Percentiles rank a stretch among this genome's conserved stretches.
Conservation (phyloP, 2,888 invertebrate species). For the Charanyca ferruginea region DNA sequence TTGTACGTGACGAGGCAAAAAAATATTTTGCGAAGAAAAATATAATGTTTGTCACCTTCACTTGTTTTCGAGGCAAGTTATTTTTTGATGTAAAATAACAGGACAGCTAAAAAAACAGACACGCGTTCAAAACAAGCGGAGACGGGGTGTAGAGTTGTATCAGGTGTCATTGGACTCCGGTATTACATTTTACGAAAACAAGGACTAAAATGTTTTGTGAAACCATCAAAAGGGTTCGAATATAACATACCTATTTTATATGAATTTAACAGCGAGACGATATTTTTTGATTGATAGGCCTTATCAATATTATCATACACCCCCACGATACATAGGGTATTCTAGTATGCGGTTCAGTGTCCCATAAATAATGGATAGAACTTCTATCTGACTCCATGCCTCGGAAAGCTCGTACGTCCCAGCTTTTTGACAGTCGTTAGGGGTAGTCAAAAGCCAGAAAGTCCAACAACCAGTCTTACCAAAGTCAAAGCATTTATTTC, state of each 20-base stretch:
- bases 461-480: too few species aligned
- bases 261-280: too few species aligned
- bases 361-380: too few species aligned
- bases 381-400: too few species aligned
- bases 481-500: too few species aligned
- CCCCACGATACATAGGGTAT: too few species aligned
- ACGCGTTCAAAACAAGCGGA: slow-evolving; percentile 48
- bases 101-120: slow-evolving; percentile 33
- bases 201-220: slow-evolving; percentile 1
- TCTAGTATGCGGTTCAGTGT: too few species aligned
- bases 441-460: too few species aligned
- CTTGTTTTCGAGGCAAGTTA: slow-evolving; percentile 54
- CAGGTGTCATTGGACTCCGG: slow-evolving; percentile 9
- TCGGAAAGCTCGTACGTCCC: too few species aligned
- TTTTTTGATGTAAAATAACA: slow-evolving; percentile 55
- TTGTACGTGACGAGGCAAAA: slow-evolving; percentile 44
- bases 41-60: slow-evolving; percentile 54
- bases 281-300: too few species aligned
- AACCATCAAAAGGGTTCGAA: background rate
- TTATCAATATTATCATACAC: too few species aligned
- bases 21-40: slow-evolving; percentile 49
- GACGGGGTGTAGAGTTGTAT: slow-evolving; percentile 21
- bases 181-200: background rate
- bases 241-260: background rate
- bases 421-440: too few species aligned